A percentile compares a stretch with the other conserved stretches of the same genome.
phyloP scores from a whole-genome alignment of 2,113 vertebrate genomes.

The Campylomormyrus numenius region DNA sequence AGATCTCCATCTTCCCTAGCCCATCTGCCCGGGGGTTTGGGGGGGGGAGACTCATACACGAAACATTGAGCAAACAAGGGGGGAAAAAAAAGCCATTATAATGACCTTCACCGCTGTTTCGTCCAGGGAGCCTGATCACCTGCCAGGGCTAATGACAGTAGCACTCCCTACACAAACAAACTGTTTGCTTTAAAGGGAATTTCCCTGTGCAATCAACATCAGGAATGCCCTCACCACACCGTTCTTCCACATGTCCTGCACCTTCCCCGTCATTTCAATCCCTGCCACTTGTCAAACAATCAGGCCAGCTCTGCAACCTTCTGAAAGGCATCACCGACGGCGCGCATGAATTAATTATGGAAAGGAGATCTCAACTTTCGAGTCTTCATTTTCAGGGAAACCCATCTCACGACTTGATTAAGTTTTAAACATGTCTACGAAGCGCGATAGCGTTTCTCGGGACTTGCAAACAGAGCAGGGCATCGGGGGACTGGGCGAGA shows the following conservation, averaged over 20 bases:
- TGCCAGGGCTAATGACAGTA: constrained; percentile 33
- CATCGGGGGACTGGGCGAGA: not conserved
- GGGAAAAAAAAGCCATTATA: constrained; percentile 47
- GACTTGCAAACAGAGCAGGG: not conserved
- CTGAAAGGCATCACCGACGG: not conserved
- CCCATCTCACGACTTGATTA: not conserved
- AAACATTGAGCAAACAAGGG: constrained; percentile 51
- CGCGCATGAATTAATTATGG: not conserved
- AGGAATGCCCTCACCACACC: not conserved
- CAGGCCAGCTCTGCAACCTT: not conserved
- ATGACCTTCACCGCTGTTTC: constrained; percentile 41
- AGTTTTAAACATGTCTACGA: not conserved
- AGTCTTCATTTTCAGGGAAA: constrained; percentile 13
- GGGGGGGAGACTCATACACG: constrained; percentile 40
- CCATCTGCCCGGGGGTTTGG: constrained; percentile 55
- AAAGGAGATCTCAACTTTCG: not conserved
- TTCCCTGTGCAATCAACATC: not conserved
- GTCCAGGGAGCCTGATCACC: constrained; percentile 49
- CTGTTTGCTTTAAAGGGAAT: constrained; percentile 3
- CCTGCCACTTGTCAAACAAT: not conserved
- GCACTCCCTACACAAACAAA: not conserved
- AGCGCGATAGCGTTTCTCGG: not conserved
- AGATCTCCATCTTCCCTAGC: constrained; percentile 52
- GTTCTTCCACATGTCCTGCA: not conserved
- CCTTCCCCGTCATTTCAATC: not conserved